Conservation (phyloP, 2,113 vertebrate genomes). For the Ictalurus furcatus region DNA sequence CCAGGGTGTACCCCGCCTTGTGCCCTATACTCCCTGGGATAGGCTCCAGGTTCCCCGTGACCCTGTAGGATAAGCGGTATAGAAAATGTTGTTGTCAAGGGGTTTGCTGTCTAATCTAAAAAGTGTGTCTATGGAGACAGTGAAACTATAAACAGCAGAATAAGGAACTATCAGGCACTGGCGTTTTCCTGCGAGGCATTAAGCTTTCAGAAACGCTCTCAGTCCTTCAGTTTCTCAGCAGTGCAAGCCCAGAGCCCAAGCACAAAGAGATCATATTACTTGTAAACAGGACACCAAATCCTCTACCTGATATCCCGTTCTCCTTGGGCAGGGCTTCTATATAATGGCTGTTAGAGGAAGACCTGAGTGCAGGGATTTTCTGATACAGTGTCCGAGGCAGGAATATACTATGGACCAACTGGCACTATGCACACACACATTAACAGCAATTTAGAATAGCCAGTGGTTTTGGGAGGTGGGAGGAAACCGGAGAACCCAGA, state of each 20-base stretch:
- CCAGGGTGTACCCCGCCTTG: too few relatives aligned
- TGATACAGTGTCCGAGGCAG: conserved; percentile 12
- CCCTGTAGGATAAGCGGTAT: too few relatives aligned
- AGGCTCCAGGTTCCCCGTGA: too few relatives aligned
- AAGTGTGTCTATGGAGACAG: conserved; percentile 22
- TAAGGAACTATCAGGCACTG: conserved; percentile 21
- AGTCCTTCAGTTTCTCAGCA: conserved; percentile 1
- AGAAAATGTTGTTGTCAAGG: conserved; percentile 11
- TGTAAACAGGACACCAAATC: conserved; percentile 63
- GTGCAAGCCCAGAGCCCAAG: conserved; percentile 21
- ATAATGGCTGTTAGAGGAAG: conserved; percentile 18
- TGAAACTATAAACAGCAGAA: conserved; percentile 26
- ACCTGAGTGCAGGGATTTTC: conserved; percentile 31
- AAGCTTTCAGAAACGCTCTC: neutral
- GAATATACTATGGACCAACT: neutral
- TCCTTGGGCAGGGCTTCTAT: conserved; percentile 14
- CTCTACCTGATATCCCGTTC: conserved; percentile 46
- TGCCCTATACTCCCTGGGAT: too few relatives aligned
- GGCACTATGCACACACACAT: neutral
- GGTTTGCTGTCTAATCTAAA: conserved; percentile 12
- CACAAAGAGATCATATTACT: conserved; percentile 63
- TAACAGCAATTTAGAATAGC: neutral
- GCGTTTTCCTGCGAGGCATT: conserved; percentile 7
- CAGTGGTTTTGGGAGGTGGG: neutral
- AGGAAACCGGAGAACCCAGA: neutral